Evolutionary conservation across 2,888 invertebrate species (phyloP), one percentile per base, ranked within the genome.

Genomic region (Lydus trimaculatus): DNA sequence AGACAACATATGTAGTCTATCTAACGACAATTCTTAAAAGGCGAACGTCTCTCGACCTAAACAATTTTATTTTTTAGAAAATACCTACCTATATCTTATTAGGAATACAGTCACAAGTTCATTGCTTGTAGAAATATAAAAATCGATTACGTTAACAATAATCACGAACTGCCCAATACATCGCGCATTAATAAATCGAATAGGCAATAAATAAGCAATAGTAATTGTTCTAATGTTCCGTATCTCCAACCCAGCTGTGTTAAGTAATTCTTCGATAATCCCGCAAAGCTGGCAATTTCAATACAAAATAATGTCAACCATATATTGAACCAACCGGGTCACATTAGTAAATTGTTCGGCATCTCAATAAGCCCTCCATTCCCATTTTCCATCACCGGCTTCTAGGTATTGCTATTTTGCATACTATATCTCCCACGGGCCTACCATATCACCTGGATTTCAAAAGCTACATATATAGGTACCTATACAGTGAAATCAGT

Each of bases 171-270:
- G 48, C 20, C 48, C 48, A 48, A 48, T 48, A 48, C 11, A 11
- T 43, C n/a, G 48, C 17, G n/a, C 39, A 20, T 9, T 48, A 64
- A 69, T 69, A 69, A 69, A 69, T 69, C 69, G 66, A 63, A 63
- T 17, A 31, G 43, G 58, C 58, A 25, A 69, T 61, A 66, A 69
- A 69, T 65, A 66, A 66, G 64, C 66, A 66, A 66, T 61, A 66
- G 66, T 66, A 70, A 66, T 66, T 70, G 66, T 64, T 58, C 66
- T 58, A 43, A 23, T 65, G 61, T 69, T 61, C 66, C 70, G 64
- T 64, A 70, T 70, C 62, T 61, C 66, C 64, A 33, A 28, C 39
- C 33, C 33, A 31, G 62, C 33, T 67, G 31, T 39, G 58, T 65
- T 25, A 64, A 61, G 67, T 64, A 63, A 65, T 65, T 28, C 65